Evolutionary conservation across 2,888 invertebrate species (phyloP).

Genomic region (Zhuqinia jingwanae): DNA sequence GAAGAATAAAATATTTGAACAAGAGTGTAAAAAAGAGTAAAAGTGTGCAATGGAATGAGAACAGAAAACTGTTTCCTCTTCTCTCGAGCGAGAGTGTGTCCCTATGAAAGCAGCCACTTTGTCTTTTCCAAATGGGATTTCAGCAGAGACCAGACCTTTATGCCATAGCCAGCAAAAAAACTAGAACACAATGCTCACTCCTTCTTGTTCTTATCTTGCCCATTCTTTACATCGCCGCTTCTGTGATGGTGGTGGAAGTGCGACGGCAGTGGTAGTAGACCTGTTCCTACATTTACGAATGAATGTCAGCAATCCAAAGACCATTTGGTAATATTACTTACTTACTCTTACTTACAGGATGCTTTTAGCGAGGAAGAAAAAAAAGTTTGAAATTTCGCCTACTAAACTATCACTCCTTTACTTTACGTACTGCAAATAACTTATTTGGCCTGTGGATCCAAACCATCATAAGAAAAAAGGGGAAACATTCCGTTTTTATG

Average conservation of each 20-base stretch:
- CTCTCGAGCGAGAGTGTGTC: no score
- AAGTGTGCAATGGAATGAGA: slow-evolving; percentile 21
- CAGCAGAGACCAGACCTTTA: slow-evolving; percentile 11
- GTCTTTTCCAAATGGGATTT: slow-evolving; percentile 54
- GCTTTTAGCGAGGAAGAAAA: slow-evolving; percentile 42
- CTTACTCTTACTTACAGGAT: slow-evolving; percentile 17
- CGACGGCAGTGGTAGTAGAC: neutral
- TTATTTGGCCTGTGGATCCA: slow-evolving; percentile 9
- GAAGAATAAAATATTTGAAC: slow-evolving; percentile 55
- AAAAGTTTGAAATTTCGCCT: slow-evolving; percentile 22
- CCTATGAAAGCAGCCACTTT: slow-evolving; percentile 55
- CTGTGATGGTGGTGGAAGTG: neutral
- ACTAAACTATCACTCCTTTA: slow-evolving; percentile 36
- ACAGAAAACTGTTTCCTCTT: slow-evolving; percentile 31
- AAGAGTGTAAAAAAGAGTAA: neutral
- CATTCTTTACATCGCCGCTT: slow-evolving; percentile 55
- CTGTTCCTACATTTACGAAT: neutral
- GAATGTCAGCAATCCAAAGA: neutral
- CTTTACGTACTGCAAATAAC: slow-evolving; percentile 27
- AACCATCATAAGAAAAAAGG: neutral
- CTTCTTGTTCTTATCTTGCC: slow-evolving; percentile 43
- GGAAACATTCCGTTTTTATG: no score
- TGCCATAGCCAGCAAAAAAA: slow-evolving; percentile 39
- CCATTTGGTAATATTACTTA: slow-evolving; percentile 9
- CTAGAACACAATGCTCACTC: slow-evolving; percentile 40